Percentiles rank a stretch among this genome's conserved stretches.
Conservation (phyloP, 1,140 invertebrate genomes). For the Drosophila aff. region DNA sequence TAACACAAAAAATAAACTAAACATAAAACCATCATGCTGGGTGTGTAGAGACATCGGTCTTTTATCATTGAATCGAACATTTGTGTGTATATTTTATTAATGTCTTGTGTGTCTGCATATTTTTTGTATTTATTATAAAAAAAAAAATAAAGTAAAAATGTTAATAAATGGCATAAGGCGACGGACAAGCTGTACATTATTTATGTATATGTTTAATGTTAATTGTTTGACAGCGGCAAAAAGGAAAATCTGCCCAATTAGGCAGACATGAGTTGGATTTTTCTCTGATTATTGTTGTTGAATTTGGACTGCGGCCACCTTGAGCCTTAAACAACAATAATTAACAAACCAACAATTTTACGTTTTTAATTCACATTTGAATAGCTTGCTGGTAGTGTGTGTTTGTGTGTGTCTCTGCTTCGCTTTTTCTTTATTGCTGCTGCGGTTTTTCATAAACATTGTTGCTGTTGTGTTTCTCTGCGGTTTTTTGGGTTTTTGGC, state of each 20-base stretch:
- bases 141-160: slow-evolving; percentile 18
- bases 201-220: slow-evolving; percentile 39
- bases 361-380: slow-evolving; percentile 52
- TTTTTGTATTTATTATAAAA: slow-evolving; percentile 21
- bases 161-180: slow-evolving; percentile 22
- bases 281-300: slow-evolving; percentile 42
- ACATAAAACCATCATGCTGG: slow-evolving; percentile 6
- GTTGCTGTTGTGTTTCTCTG: slow-evolving; percentile 23
- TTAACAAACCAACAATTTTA: slow-evolving; percentile 46
- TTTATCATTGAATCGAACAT: slow-evolving; percentile 28
- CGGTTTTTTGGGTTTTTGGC: slow-evolving; percentile 53
- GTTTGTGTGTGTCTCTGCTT: slow-evolving; percentile 23
- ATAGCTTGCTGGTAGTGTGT: slow-evolving; percentile 6
- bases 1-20: slow-evolving; percentile 14
- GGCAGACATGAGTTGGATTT: slow-evolving; percentile 56
- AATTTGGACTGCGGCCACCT: slow-evolving; percentile 52
- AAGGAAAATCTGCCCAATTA: slow-evolving; percentile 68
- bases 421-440: slow-evolving; percentile 42
- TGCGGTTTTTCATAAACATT: slow-evolving; percentile 45
- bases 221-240: slow-evolving; percentile 48
- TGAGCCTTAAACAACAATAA: slow-evolving; percentile 45
- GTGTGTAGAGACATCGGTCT: slow-evolving; percentile 11
- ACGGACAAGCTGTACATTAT: slow-evolving; percentile 18
- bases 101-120: slow-evolving; percentile 7
- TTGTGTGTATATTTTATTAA: slow-evolving; percentile 17